phyloP scores from a whole-genome alignment of 1,140 invertebrate species.

The Goniozus legneri region DNA sequence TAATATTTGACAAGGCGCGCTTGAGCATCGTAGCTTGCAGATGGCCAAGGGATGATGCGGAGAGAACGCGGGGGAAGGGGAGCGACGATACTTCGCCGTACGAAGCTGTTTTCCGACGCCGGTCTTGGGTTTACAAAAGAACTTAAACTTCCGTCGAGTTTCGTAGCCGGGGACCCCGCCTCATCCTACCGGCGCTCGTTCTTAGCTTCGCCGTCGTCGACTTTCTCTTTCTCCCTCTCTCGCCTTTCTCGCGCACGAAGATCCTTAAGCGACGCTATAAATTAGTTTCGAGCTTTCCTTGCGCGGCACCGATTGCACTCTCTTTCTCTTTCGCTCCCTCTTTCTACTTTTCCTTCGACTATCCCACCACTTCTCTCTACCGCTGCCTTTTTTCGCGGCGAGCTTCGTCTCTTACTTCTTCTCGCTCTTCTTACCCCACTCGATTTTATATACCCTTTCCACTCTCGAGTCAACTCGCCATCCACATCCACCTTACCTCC shows the following conservation, averaged over 20 bases:
- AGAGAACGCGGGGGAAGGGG: background rate
- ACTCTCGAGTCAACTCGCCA: background rate
- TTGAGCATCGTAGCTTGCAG: no score
- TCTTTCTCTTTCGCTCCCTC: background rate
- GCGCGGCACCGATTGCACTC: background rate
- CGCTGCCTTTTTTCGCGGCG: background rate
- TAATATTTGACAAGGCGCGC: no score
- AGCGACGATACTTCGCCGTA: no score
- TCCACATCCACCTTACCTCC: no score
- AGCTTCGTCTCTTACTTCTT: background rate
- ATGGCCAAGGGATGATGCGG: no score
- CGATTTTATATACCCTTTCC: no score
- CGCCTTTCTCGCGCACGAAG: constrained; percentile 1
- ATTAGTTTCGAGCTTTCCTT: constrained; percentile 20
- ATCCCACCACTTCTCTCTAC: background rate
- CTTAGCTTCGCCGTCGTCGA: background rate
- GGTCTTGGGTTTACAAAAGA: constrained; percentile 13
- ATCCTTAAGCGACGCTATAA: constrained; percentile 17
- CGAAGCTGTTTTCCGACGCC: no score
- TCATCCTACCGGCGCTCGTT: background rate
- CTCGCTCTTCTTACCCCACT: background rate
- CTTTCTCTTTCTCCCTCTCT: background rate
- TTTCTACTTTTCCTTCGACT: background rate
- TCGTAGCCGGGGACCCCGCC: background rate
- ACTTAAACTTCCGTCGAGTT: constrained; percentile 12